These are phyloP conservation scores for Corvus cornix DNA, from an alignment of 2,113 vertebrate species.

Conservation along the genomic window DNA sequence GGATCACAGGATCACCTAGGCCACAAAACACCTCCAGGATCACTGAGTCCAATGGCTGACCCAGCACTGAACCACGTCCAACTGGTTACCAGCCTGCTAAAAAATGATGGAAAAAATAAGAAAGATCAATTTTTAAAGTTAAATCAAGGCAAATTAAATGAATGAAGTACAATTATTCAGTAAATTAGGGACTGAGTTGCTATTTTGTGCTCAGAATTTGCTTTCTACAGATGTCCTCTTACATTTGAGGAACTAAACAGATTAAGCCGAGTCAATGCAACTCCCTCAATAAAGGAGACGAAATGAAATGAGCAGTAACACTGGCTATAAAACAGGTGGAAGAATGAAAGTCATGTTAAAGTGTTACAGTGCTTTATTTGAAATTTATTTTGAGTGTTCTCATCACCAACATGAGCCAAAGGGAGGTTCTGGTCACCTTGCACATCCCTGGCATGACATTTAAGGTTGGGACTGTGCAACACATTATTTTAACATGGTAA, in stretches of 20 bases:
- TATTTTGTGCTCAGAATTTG: not conserved
- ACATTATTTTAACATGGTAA: rapidly evolving
- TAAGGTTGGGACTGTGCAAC: not conserved
- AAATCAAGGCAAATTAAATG: not conserved
- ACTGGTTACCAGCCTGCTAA: not conserved
- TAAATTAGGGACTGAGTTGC: not conserved
- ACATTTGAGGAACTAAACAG: not conserved
- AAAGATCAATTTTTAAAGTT: not conserved
- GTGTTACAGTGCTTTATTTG: not conserved
- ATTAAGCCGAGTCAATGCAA: not conserved
- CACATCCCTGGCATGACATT: rapidly evolving
- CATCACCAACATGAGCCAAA: not conserved
- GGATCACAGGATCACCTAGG: not conserved
- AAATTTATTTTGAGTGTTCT: not conserved
- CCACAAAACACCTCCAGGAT: not conserved
- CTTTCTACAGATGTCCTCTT: not conserved
- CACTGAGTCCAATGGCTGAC: not conserved
- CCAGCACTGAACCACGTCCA: not conserved
- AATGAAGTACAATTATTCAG: not conserved
- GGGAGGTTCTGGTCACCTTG: not conserved
- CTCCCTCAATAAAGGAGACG: not conserved
- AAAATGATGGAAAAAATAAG: not conserved
- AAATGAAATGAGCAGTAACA: not conserved
- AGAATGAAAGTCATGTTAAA: not conserved
- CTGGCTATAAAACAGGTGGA: not conserved